Conservation (phyloP, 2,888 invertebrate genomes). For the Punctoribates punctum region DNA sequence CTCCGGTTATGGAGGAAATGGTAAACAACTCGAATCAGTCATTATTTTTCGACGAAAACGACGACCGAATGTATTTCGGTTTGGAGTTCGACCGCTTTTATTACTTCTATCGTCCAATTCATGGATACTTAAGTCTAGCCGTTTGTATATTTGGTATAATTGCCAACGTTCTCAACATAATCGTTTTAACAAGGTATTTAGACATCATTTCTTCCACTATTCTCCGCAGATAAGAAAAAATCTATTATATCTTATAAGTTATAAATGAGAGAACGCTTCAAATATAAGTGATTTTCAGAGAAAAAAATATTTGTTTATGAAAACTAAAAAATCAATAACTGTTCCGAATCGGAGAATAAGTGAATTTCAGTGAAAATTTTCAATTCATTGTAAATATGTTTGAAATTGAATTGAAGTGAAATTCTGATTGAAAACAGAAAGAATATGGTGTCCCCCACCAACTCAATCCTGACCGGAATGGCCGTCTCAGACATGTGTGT, state of each 20-base stretch:
- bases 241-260: too few relatives aligned
- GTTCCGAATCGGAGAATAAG: too few relatives aligned
- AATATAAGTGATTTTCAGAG: too few relatives aligned
- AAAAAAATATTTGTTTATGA: neutral
- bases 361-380: too few relatives aligned
- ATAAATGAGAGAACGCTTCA: too few relatives aligned
- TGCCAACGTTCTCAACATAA: conserved; percentile 85
- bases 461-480: conserved; percentile 75
- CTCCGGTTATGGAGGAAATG: neutral
- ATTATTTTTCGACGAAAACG: neutral
- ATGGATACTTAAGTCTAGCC: conserved; percentile 77
- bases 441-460: conserved; percentile 87
- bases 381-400: too few relatives aligned
- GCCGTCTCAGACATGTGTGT: conserved; percentile 91
- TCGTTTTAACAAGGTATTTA: conserved; percentile 66
- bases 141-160: conserved; percentile 86
- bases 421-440: too few relatives aligned
- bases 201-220: too few relatives aligned
- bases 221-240: too few relatives aligned
- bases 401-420: too few relatives aligned
- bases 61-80: conserved; percentile 17
- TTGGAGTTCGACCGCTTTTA: neutral
- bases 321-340: too few relatives aligned
- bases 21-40: neutral
- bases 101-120: conserved; percentile 55